Percentiles rank a stretch among this genome's conserved stretches.
Conservation (phyloP, 1,140 invertebrate genomes). For the Agrilus planipennis region DNA sequence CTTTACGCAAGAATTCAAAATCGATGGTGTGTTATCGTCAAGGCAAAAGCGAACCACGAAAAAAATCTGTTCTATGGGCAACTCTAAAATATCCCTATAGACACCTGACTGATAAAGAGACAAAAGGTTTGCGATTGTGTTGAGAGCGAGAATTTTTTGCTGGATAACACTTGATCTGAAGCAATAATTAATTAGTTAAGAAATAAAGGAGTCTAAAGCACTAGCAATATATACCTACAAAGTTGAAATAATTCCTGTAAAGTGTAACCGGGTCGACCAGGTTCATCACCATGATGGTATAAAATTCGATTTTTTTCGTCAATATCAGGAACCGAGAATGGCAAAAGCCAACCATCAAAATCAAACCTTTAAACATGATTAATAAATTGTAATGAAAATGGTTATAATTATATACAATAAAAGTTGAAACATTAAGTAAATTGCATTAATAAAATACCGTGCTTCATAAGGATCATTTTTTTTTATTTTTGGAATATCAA, state of each 20-base stretch:
- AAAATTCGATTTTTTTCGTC: slow-evolving; percentile 50
- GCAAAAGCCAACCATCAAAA: slow-evolving; percentile 54
- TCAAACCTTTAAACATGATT: slow-evolving; percentile 47
- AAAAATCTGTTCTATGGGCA: slow-evolving; percentile 57
- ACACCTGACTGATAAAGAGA: slow-evolving; percentile 56
- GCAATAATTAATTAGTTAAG: slow-evolving; percentile 6
- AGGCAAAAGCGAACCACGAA: slow-evolving; percentile 72
- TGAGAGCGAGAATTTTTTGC: slow-evolving; percentile 67
- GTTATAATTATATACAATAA: not conserved
- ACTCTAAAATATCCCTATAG: slow-evolving; percentile 53
- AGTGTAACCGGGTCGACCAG: slow-evolving; percentile 78
- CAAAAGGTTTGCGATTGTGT: slow-evolving; percentile 66
- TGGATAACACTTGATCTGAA: slow-evolving; percentile 54
- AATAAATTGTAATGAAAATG: slow-evolving; percentile 4
- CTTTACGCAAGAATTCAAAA: slow-evolving; percentile 59
- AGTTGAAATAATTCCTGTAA: slow-evolving; percentile 76
- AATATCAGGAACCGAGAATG: slow-evolving; percentile 48
- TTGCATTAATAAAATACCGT: slow-evolving; percentile 16
- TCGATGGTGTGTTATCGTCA: slow-evolving; percentile 65
- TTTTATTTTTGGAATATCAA: slow-evolving; percentile 39
- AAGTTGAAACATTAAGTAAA: not conserved
- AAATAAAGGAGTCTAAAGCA: not conserved
- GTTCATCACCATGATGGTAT: slow-evolving; percentile 87
- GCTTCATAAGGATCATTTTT: slow-evolving; percentile 56
- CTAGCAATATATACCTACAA: slow-evolving; percentile 22